These are phyloP conservation scores for Cercopithecus mitis DNA, from an alignment of 2,797 vertebrate species.

Conservation along the genomic window DNA sequence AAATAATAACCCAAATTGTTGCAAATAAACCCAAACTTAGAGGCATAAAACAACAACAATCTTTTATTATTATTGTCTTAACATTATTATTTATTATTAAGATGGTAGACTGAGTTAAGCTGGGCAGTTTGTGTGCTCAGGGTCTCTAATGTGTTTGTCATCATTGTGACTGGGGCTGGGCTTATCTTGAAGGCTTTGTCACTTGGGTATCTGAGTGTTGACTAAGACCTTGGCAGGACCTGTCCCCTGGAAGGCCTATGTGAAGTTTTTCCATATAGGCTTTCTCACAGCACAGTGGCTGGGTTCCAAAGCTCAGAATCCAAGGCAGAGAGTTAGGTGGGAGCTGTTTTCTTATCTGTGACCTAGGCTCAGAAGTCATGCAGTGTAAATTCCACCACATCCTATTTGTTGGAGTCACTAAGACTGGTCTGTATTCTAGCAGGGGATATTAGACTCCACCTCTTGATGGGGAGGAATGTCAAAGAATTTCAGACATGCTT, in stretches of 20 bases:
- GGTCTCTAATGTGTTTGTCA: background rate
- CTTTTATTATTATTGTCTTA: background rate
- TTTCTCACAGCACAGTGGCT: background rate
- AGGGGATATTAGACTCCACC: background rate
- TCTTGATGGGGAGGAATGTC: background rate
- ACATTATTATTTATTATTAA: background rate
- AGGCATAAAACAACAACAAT: background rate
- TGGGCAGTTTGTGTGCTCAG: background rate
- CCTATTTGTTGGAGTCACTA: background rate
- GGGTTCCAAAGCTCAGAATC: background rate
- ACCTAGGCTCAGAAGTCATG: background rate
- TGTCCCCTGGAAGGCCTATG: background rate
- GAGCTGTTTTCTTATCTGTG: background rate
- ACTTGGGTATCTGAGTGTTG: background rate
- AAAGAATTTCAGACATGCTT: background rate
- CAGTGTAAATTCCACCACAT: background rate
- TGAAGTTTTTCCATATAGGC: background rate
- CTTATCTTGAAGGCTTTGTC: background rate
- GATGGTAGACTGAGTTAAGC: background rate
- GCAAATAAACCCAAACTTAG: background rate
- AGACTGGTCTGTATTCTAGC: background rate
- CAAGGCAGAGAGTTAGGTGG: background rate
- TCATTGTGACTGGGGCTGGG: background rate
- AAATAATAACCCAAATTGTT: background rate
- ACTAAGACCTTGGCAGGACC: background rate